Conservation (phyloP, 2,888 invertebrate genomes). For the Julus scanicus region DNA sequence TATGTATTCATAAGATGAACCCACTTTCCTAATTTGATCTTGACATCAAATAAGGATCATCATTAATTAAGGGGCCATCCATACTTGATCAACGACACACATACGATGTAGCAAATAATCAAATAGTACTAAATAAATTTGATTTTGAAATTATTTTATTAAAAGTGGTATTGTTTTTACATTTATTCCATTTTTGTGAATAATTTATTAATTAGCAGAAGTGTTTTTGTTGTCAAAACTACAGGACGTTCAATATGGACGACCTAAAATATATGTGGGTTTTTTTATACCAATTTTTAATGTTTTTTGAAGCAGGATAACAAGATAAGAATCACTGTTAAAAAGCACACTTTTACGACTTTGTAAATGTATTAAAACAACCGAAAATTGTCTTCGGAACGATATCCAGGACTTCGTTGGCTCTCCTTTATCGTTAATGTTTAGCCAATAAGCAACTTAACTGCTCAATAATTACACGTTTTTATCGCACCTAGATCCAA, state of each 20-base stretch:
- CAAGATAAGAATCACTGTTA: background rate
- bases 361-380: background rate
- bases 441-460: background rate
- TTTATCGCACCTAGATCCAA: background rate
- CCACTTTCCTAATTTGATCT: too few relatives aligned
- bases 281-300: background rate
- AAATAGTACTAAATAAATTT: too few relatives aligned
- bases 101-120: too few relatives aligned
- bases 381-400: background rate
- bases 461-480: constrained; percentile 1
- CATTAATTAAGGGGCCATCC: too few relatives aligned
- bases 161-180: too few relatives aligned
- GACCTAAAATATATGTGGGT: background rate
- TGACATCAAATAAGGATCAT: too few relatives aligned
- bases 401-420: background rate
- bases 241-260: background rate
- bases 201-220: too few relatives aligned
- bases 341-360: background rate
- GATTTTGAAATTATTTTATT: too few relatives aligned
- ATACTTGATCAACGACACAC: too few relatives aligned
- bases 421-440: background rate
- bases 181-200: too few relatives aligned
- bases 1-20: too few relatives aligned
- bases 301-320: background rate
- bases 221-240: too few relatives aligned